Evolutionary conservation across 2,888 invertebrate species (phyloP).

Genomic region (Cynaeus angustus): DNA sequence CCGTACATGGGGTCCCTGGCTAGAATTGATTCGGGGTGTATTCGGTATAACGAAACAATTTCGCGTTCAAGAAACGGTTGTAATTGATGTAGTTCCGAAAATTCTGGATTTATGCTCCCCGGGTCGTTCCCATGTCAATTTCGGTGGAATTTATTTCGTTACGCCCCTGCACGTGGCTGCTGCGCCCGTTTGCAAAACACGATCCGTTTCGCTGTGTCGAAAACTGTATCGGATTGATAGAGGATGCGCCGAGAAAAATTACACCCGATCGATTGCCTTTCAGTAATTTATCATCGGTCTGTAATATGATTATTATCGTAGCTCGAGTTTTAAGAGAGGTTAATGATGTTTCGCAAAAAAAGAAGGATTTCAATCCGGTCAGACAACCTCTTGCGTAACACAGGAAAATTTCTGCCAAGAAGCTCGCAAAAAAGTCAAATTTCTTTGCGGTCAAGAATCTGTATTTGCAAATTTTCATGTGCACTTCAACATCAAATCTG

Average conservation of each 20-base stretch:
- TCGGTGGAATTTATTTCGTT: slow-evolving; percentile 48
- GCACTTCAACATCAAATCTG: slow-evolving; percentile 23
- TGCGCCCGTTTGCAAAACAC: slow-evolving; percentile 42
- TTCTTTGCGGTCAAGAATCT: not conserved
- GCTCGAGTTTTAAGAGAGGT: slow-evolving; percentile 43
- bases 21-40: slow-evolving; percentile 18
- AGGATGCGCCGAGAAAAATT: slow-evolving; percentile 51
- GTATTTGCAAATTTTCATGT: not conserved
- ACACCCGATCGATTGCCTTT: slow-evolving; percentile 49
- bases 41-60: slow-evolving; percentile 23
- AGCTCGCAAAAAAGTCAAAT: not conserved
- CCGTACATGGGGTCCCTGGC: not conserved
- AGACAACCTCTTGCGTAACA: slow-evolving; percentile 27
- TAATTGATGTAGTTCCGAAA: slow-evolving; percentile 37
- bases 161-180: slow-evolving; percentile 49
- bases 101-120: slow-evolving; percentile 34
- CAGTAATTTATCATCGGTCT: slow-evolving; percentile 50
- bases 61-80: slow-evolving; percentile 30
- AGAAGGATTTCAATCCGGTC: slow-evolving; percentile 19
- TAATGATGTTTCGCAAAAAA: slow-evolving; percentile 45
- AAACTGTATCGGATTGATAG: slow-evolving; percentile 50
- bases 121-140: slow-evolving; percentile 48
- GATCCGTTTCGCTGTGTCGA: slow-evolving; percentile 46
- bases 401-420: slow-evolving; percentile 17
- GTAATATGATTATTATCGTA: slow-evolving; percentile 48